These are phyloP conservation scores for Procavia capensis DNA, from an alignment of 2,113 vertebrate genomes.

Conservation along the genomic window DNA sequence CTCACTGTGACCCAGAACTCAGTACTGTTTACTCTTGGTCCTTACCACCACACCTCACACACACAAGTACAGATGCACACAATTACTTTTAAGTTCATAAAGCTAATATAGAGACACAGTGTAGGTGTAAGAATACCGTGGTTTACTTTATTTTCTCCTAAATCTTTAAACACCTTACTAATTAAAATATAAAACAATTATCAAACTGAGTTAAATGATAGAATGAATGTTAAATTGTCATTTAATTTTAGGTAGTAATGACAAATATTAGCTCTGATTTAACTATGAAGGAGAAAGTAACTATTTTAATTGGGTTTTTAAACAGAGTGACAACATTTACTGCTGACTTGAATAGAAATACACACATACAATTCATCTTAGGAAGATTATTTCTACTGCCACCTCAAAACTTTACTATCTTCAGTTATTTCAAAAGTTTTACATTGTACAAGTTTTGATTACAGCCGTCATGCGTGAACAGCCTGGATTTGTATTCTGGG, in stretches of 20 bases:
- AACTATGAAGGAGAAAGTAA: slow-evolving; percentile 1
- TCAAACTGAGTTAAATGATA: slow-evolving; percentile 31
- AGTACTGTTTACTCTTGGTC: not conserved
- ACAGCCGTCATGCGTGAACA: not conserved
- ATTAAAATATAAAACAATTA: slow-evolving; percentile 55
- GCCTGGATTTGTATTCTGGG: not conserved
- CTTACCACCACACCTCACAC: no score
- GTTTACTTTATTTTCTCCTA: not conserved
- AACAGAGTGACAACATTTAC: not conserved
- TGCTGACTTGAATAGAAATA: not conserved
- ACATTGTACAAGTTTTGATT: not conserved
- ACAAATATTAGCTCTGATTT: slow-evolving; percentile 61
- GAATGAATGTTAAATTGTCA: not conserved
- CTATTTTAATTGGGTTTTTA: slow-evolving; percentile 40
- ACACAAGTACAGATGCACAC: no score
- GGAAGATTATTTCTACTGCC: not conserved
- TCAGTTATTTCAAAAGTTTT: not conserved
- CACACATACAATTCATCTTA: not conserved
- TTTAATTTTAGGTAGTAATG: slow-evolving; percentile 59
- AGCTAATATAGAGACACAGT: not conserved
- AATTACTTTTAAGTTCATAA: no score
- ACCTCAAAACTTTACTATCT: not conserved
- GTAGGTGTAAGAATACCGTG: not conserved
- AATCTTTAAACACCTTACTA: not conserved
- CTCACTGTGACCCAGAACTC: no score